Conservation (phyloP, 2,888 invertebrate genomes). For the Polydrusus cervinus region DNA sequence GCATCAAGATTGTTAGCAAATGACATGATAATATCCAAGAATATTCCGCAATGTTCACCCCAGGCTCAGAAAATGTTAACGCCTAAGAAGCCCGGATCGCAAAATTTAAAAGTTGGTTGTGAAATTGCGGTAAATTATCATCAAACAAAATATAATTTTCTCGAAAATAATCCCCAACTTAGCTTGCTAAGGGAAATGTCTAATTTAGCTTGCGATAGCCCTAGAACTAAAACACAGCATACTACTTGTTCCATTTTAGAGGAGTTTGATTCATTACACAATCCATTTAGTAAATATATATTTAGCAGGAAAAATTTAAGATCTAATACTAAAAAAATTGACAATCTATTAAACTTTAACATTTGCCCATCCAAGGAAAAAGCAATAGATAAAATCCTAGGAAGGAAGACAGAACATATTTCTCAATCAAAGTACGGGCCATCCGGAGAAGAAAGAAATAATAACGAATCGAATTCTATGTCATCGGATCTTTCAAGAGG, state of each 20-base stretch:
- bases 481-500: neutral
- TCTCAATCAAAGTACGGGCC: neutral
- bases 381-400: conserved; percentile 21
- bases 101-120: neutral
- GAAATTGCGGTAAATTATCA: neutral
- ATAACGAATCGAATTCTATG: no score
- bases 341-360: neutral
- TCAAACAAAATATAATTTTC: neutral
- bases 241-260: neutral
- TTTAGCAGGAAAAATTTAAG: no score
- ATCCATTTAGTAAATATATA: no score
- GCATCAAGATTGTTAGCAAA: neutral
- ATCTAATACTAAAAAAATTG: neutral
- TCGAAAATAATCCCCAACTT: neutral
- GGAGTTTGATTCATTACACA: neutral
- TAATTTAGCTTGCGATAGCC: neutral
- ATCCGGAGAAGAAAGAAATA: neutral
- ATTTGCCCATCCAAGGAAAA: conserved; percentile 26
- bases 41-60: neutral
- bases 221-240: neutral
- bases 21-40: neutral
- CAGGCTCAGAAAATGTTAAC: neutral
- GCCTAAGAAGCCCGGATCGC: neutral
- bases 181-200: neutral
- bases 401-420: conserved; percentile 1